A percentile compares a stretch with the other conserved stretches of the same genome.
These are phyloP conservation scores for Heliopora coerulea DNA, from an alignment of 92 coral and sea anemone species.

Conservation along the genomic window DNA sequence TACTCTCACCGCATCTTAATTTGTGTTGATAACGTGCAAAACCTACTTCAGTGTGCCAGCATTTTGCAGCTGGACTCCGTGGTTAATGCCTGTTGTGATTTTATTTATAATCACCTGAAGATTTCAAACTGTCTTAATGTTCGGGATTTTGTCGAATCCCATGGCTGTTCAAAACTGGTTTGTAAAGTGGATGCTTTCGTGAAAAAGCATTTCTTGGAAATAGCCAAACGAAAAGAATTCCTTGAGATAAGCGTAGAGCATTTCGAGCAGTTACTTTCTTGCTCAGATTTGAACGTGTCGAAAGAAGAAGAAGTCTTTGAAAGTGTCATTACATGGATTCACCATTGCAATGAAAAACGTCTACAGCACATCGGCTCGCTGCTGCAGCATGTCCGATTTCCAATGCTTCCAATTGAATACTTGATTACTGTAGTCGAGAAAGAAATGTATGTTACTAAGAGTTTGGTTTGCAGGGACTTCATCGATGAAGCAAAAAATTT, in stretches of 20 bases:
- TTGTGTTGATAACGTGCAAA: constrained; percentile 79
- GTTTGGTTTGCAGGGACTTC: constrained; percentile 72
- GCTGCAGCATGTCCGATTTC: constrained; percentile 72
- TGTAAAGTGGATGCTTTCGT: constrained; percentile 77
- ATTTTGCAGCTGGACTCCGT: constrained; percentile 87
- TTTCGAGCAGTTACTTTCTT: constrained; percentile 65
- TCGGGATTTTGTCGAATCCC: constrained; percentile 87
- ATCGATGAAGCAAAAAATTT: constrained; percentile 95
- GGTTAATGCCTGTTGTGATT: constrained; percentile 92
- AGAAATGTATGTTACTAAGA: constrained; percentile 57
- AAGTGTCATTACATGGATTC: constrained; percentile 79
- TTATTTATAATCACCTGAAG: constrained; percentile 83
- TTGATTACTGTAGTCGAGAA: constrained; percentile 68
- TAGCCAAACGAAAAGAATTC: constrained; percentile 71
- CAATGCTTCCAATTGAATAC: constrained; percentile 66
- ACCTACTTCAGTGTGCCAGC: constrained; percentile 83
- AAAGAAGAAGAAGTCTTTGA: constrained; percentile 88
- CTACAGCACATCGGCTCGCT: constrained; percentile 62
- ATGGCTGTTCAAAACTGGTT: constrained; percentile 82
- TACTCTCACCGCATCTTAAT: constrained; percentile 87
- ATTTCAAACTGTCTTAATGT: constrained; percentile 90
- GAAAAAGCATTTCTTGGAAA: constrained; percentile 63
- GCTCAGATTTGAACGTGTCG: constrained; percentile 69
- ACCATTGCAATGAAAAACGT: constrained; percentile 60
- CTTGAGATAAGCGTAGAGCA: constrained; percentile 76